phyloP scores from a whole-genome alignment of 2,888 invertebrate species.

The Mellilla xanthometata region DNA sequence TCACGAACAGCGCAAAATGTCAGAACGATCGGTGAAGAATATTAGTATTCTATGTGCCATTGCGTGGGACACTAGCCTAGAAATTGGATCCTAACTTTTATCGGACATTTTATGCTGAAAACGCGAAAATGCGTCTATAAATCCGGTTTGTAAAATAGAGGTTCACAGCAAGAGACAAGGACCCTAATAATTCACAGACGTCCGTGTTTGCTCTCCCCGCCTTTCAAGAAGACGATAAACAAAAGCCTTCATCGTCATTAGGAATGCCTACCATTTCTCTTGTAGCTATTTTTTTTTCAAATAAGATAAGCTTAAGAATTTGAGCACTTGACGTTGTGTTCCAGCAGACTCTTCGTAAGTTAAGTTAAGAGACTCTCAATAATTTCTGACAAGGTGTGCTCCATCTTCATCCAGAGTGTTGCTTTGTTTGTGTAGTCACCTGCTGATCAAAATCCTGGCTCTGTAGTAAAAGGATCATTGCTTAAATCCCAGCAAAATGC shows the following conservation, averaged over 20 bases:
- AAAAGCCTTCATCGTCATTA: constrained; percentile 5
- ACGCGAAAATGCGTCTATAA: constrained; percentile 30
- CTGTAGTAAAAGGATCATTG: too few relatives aligned
- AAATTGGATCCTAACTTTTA: not conserved
- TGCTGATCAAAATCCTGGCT: too few relatives aligned
- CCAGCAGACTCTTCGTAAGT: too few relatives aligned
- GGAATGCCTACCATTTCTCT: not conserved
- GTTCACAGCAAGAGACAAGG: constrained; percentile 7
- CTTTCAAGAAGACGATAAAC: constrained; percentile 14
- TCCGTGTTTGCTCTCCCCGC: constrained; percentile 10
- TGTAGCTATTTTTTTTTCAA: too few relatives aligned
- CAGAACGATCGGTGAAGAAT: not conserved
- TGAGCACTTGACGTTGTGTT: too few relatives aligned
- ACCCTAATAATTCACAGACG: constrained; percentile 18
- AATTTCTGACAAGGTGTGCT: too few relatives aligned
- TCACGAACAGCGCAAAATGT: not conserved
- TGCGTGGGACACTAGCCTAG: not conserved
- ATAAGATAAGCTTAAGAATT: too few relatives aligned
- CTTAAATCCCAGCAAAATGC: too few relatives aligned
- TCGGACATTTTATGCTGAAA: constrained; percentile 5
- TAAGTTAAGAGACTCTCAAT: too few relatives aligned
- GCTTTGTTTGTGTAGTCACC: too few relatives aligned
- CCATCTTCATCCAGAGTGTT: too few relatives aligned
- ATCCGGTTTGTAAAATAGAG: constrained; percentile 27
- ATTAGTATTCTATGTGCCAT: not conserved